Conservation (phyloP, 2,113 vertebrate species). For the Rhizomys pruinosus region DNA sequence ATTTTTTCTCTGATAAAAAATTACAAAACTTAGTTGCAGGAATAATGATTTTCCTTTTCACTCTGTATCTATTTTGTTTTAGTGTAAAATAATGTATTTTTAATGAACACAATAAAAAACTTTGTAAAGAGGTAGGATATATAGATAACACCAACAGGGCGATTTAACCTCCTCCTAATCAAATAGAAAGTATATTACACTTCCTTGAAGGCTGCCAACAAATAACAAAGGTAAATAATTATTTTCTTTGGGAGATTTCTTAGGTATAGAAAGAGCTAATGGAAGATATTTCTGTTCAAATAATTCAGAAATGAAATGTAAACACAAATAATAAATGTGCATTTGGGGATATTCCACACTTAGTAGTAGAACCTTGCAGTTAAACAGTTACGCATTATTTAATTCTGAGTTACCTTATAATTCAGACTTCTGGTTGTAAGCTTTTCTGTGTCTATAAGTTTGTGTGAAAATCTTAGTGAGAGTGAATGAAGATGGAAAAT, state of each 20-base stretch:
- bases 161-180: not conserved
- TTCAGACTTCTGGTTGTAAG: not conserved
- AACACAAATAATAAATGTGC: not conserved
- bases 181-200: not conserved
- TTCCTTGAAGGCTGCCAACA: not conserved
- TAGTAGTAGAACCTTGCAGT: not conserved
- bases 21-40: not conserved
- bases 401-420: not conserved
- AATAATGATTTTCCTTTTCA: accelerated
- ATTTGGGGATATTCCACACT: not conserved
- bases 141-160: not conserved
- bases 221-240: not conserved
- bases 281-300: not conserved
- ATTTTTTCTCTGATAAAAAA: no score
- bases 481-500: not conserved
- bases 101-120: not conserved
- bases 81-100: not conserved
- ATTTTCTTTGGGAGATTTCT: not conserved
- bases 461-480: not conserved
- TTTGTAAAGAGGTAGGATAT: not conserved
- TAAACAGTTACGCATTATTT: not conserved
- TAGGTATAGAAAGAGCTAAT: not conserved
- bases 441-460: not conserved
- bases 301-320: constrained; percentile 31
- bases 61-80: not conserved